A percentile compares a stretch with the other conserved stretches of the same genome.
These are phyloP conservation scores for Lithophane leautieri DNA, from an alignment of 2,888 invertebrate species.

Conservation along the genomic window DNA sequence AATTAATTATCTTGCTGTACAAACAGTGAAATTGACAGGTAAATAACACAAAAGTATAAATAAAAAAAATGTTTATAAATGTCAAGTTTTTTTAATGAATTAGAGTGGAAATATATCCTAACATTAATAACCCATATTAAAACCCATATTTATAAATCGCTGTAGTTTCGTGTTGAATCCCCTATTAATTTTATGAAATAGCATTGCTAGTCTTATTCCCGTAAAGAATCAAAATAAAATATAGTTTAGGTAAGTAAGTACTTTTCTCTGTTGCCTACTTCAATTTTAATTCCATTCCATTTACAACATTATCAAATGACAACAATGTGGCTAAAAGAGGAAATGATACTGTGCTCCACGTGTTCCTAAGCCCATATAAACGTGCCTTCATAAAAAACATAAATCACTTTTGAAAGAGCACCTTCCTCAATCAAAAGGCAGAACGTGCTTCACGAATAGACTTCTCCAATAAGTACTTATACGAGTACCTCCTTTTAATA, in stretches of 20 bases:
- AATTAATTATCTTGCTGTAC: too few relatives aligned
- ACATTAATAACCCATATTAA: too few relatives aligned
- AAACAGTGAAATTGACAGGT: too few relatives aligned
- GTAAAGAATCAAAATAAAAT: background rate
- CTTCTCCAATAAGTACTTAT: slow-evolving; percentile 45
- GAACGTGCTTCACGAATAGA: slow-evolving; percentile 44
- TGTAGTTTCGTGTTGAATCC: too few relatives aligned
- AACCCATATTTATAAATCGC: too few relatives aligned
- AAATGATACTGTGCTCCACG: background rate
- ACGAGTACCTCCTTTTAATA: slow-evolving; percentile 37
- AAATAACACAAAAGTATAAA: too few relatives aligned
- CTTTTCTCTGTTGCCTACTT: background rate
- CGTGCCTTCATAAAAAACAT: background rate
- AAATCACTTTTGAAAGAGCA: background rate
- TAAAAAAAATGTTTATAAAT: too few relatives aligned
- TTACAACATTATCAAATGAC: background rate
- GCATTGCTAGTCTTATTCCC: too few relatives aligned
- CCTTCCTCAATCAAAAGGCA: slow-evolving; percentile 13
- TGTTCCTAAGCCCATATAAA: slow-evolving; percentile 4
- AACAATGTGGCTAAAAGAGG: background rate
- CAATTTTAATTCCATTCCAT: background rate
- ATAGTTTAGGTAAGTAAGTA: background rate
- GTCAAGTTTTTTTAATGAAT: too few relatives aligned
- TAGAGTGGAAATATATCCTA: too few relatives aligned
- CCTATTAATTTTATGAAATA: too few relatives aligned